These are phyloP conservation scores for Amniataba percoides DNA, from an alignment of 2,797 vertebrate species.

Conservation along the genomic window DNA sequence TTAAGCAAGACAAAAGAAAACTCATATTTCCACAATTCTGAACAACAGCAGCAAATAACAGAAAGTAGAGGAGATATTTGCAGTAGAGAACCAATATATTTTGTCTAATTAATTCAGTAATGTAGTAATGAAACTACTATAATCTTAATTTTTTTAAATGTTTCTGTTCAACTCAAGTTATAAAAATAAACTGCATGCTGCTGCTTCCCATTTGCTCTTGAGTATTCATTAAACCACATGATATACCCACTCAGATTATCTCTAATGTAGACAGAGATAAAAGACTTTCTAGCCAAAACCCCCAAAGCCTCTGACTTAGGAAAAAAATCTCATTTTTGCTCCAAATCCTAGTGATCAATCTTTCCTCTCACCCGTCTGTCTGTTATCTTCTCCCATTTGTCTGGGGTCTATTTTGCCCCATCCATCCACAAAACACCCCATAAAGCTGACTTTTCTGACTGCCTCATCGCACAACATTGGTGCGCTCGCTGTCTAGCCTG, in stretches of 20 bases:
- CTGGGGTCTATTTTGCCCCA: constrained; percentile 73
- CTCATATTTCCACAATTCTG: too few species aligned
- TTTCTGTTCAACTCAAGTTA: constrained; percentile 8
- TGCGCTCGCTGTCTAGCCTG: constrained; percentile 58
- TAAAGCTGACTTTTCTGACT: constrained; percentile 70
- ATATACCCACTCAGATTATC: constrained; percentile 28
- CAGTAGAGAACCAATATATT: too few species aligned
- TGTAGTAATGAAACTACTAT: not conserved
- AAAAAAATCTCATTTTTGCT: constrained; percentile 66
- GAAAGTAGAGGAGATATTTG: too few species aligned
- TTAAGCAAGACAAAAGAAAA: too few species aligned
- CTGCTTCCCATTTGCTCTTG: constrained; percentile 14
- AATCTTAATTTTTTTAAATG: not conserved
- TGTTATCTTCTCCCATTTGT: constrained; percentile 76
- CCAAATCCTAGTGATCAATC: constrained; percentile 78
- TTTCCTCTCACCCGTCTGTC: constrained; percentile 58
- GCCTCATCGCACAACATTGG: constrained; percentile 55
- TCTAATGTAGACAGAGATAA: constrained; percentile 44
- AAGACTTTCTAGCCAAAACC: constrained; percentile 46
- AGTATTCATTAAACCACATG: constrained; percentile 23
- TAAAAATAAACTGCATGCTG: not conserved
- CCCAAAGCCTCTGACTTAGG: constrained; percentile 54
- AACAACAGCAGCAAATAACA: too few species aligned
- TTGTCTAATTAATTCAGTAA: not conserved
- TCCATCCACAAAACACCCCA: constrained; percentile 68